Conservation (phyloP, 2,888 invertebrate species). For the Arge pagana region DNA sequence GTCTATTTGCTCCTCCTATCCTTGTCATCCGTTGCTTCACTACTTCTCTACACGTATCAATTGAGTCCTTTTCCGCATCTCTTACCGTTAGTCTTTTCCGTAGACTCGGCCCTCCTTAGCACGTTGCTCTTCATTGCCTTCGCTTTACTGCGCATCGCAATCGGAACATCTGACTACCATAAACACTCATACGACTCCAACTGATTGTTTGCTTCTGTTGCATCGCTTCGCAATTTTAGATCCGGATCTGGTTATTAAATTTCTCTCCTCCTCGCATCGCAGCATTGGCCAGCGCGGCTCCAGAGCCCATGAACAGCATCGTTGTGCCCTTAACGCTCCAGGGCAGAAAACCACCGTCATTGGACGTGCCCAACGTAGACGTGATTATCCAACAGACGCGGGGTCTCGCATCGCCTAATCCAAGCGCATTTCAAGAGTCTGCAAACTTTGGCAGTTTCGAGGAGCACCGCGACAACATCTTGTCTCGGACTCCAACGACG, state of each 20-base stretch:
- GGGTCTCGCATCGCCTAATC: conserved; percentile 25
- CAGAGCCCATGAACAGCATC: conserved; percentile 26
- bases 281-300: conserved; percentile 29
- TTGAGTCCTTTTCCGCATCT: too few relatives aligned
- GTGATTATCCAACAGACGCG: conserved; percentile 25
- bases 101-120: too few relatives aligned
- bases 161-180: too few relatives aligned
- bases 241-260: neutral
- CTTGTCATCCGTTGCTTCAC: too few relatives aligned
- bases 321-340: conserved; percentile 29
- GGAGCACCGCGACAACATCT: conserved; percentile 23
- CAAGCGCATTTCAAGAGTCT: conserved; percentile 28
- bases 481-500: conserved; percentile 16
- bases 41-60: too few relatives aligned
- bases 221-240: too few relatives aligned
- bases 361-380: conserved; percentile 30
- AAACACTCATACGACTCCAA: too few relatives aligned
- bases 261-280: neutral
- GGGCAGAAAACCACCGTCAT: conserved; percentile 17
- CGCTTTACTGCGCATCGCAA: too few relatives aligned
- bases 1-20: too few relatives aligned
- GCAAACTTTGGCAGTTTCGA: conserved; percentile 24
- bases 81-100: too few relatives aligned
- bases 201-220: too few relatives aligned
- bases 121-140: too few relatives aligned